Evolutionary conservation across 2,888 invertebrate genomes (phyloP), one percentile per base, ranked within the genome.

Genomic region (Argyresthia albistria): DNA sequence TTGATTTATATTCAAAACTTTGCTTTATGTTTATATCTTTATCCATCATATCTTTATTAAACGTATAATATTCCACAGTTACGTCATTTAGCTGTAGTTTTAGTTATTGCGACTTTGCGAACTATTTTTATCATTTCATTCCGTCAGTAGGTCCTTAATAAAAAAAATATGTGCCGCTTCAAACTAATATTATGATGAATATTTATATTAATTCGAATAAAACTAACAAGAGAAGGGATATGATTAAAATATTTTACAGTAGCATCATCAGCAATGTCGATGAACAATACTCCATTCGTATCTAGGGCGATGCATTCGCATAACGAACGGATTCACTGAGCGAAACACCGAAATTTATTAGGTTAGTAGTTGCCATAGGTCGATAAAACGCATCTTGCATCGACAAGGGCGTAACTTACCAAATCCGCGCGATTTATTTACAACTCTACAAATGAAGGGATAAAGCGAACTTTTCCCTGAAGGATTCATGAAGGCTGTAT

Each of bases 321-420:
- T 77, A 78, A 63, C 75, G 73, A 80, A 75, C 75, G 80, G 81
- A 83, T 81, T 79, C 84, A 81, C 76, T 83, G 80, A 82, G 77
- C 81, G 86, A 86, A 86, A 84, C 86, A 83, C 86, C 83, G 69
- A 86, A 87, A 87, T 87, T 87, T 87, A 87, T 87, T 87, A 70
- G 87, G 86, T 87, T 87, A 87, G 84, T 86, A 87, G 87, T 86
- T 76, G 78, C 84, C 77, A 76, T 81, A 84, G 87, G 86, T 87
- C 87, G 87, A 87, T 87, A 87, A 86, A 86, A 83, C 77, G 73
- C 66, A 63, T 58, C 62, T 63, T 70, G 63, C 67, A 66, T 65
- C 62, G 67, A 70, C 66, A 84, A 84, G 59, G 78, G 60, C 77
- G 76, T 82, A 83, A 75, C 73, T 81, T 73, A 64, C 67, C 65